Conservation (phyloP, 2,888 invertebrate genomes). For the Melitaea athalia region DNA sequence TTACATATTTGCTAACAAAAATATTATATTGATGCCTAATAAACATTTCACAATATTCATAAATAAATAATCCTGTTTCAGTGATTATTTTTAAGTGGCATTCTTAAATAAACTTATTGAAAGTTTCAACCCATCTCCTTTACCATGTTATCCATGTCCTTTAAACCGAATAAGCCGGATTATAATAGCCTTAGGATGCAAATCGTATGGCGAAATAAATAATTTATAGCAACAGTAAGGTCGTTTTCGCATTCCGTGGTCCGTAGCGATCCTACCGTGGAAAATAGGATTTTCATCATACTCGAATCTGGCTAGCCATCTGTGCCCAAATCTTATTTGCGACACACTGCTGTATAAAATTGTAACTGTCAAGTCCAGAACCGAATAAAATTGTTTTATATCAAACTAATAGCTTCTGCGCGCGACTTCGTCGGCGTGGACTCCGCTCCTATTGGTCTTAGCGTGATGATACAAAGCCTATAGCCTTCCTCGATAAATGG, state of each 20-base stretch:
- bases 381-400: background rate
- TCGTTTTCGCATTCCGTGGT: slow-evolving; percentile 59
- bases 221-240: slow-evolving; percentile 62
- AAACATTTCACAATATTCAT: no score
- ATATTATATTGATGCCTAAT: background rate
- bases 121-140: background rate
- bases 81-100: background rate
- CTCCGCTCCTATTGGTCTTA: no score
- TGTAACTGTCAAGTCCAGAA: no score
- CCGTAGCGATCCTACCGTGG: slow-evolving; percentile 58
- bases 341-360: slow-evolving; percentile 51
- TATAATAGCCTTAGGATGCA: slow-evolving; percentile 32
- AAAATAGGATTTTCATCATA: slow-evolving; percentile 73
- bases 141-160: background rate
- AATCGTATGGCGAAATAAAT: slow-evolving; percentile 52
- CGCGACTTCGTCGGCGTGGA: no score
- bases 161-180: slow-evolving; percentile 13
- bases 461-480: no score
- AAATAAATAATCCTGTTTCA: background rate
- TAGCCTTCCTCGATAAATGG: no score
- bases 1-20: no score
- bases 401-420: no score
- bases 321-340: slow-evolving; percentile 64
- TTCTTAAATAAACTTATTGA: background rate
- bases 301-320: slow-evolving; percentile 73